Evolutionary conservation across 35 echinoderm and acorn worm species (phyloP), one percentile per base, ranked within the genome.

Genomic region (Hemicentrotus pulcherrimus): DNA sequence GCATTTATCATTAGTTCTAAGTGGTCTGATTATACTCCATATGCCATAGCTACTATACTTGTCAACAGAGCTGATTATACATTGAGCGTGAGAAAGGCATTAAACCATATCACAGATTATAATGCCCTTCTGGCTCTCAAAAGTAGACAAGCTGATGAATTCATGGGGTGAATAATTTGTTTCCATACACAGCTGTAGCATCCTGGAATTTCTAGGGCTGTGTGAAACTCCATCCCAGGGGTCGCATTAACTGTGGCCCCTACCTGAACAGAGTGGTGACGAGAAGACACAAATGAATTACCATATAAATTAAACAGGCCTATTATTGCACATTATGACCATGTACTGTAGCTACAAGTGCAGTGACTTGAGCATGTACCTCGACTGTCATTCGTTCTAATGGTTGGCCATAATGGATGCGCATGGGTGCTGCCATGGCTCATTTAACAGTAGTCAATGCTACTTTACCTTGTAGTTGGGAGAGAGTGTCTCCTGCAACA

Each of bases 251-350:
- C 65, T 22, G 15, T 28, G 24, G 19, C 65, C 65, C 19, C 28
- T 78, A 78, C 65, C 65, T 28, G 65, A 78, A 78, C 6, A n/a
- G 65, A 78, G 6, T 0, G 65, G 5, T 78, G 65, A 78, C 28
- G 19, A 78, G 65, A 78, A 4, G 65, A n/a, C 24, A n/a, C 65
- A 78, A 78, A 78, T 78, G 65, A 78, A 78, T 78, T 78, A 78
- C 65, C 65, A 78, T 78, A 78, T 90, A 47, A 47, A 90, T 90
- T 90, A 90, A 90, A 90, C 88, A 90, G 13, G 88, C 14, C 88
- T 90, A 45, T 90, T 90, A 90, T 90, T 90, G 31, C 88, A 90
- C 88, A 90, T 90, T 47, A 90, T 90, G 88, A 19, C 46, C 88
- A 16, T 33, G 46, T 18, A 16, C 88, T 33, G 46, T 5, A 16